phyloP scores from a whole-genome alignment of 2,797 vertebrate genomes.

The Girardinus metallicus region DNA sequence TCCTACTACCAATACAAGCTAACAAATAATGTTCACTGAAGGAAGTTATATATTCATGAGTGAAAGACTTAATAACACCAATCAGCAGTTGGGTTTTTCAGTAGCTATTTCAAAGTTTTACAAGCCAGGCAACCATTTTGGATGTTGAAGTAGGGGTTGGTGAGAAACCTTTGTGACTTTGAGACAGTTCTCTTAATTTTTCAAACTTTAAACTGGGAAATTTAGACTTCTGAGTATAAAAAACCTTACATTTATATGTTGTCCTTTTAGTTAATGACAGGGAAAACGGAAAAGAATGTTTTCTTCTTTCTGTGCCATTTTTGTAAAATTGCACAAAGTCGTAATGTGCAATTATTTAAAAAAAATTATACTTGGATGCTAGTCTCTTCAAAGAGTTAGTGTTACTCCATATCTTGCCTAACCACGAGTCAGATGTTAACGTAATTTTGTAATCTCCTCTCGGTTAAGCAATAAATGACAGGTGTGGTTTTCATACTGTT shows the following conservation, averaged over 20 bases:
- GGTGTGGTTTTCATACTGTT: constrained; percentile 23
- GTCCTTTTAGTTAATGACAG: not conserved
- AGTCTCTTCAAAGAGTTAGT: not conserved
- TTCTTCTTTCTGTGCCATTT: not conserved
- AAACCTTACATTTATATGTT: not conserved
- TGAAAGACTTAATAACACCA: not conserved
- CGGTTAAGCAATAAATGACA: constrained; percentile 17
- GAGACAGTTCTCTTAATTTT: too few species aligned
- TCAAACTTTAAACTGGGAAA: not conserved
- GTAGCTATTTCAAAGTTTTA: not conserved
- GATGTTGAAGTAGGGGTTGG: not conserved
- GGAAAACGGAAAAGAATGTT: not conserved
- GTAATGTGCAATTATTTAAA: not conserved
- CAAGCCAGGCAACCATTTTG: not conserved
- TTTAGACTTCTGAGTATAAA: not conserved
- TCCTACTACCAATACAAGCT: not conserved
- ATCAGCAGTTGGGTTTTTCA: not conserved
- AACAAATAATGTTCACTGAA: not conserved
- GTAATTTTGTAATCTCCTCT: constrained; percentile 9
- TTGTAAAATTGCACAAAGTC: not conserved
- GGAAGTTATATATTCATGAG: not conserved
- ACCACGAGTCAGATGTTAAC: constrained; percentile 4
- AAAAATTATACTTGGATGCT: not conserved
- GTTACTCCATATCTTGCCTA: constrained; percentile 25
- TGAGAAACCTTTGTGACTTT: not conserved